Conservation (phyloP, 2,113 vertebrate genomes). For the Gymnobelideus leadbeateri region DNA sequence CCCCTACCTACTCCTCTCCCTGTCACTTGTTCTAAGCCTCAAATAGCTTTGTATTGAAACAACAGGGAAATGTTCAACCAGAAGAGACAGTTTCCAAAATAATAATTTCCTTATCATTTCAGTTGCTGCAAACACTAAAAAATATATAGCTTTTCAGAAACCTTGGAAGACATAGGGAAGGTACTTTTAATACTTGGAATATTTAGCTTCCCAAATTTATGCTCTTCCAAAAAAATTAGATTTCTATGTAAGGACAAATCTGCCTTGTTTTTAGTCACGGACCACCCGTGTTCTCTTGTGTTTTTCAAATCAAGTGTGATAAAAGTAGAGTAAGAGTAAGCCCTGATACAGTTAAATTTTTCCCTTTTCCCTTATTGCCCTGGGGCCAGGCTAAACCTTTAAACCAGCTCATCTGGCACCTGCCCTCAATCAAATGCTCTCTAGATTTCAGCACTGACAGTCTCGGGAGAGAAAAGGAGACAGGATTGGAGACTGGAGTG, state of each 20-base stretch:
- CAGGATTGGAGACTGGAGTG: not conserved
- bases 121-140: not conserved
- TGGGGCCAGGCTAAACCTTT: not conserved
- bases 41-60: not conserved
- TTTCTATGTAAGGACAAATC: not conserved
- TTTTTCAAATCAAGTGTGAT: slow-evolving; percentile 35
- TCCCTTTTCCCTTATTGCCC: slow-evolving; percentile 32
- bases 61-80: not conserved
- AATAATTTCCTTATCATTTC: not conserved
- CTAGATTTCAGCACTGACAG: slow-evolving; percentile 25
- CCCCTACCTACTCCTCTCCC: not conserved
- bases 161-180: not conserved
- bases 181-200: not conserved
- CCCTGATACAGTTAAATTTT: slow-evolving; percentile 9
- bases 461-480: not conserved
- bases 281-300: not conserved
- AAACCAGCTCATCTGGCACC: slow-evolving; percentile 39
- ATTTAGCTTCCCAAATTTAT: not conserved
- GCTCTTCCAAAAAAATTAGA: not conserved
- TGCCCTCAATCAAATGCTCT: slow-evolving; percentile 3
- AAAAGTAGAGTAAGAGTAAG: slow-evolving; percentile 24
- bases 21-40: not conserved
- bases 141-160: not conserved
- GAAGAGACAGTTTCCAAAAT: not conserved
- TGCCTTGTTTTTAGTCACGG: slow-evolving; percentile 13